Evolutionary conservation across 2,797 vertebrate species (phyloP).

Genomic region (Podarcis lilfordi): DNA sequence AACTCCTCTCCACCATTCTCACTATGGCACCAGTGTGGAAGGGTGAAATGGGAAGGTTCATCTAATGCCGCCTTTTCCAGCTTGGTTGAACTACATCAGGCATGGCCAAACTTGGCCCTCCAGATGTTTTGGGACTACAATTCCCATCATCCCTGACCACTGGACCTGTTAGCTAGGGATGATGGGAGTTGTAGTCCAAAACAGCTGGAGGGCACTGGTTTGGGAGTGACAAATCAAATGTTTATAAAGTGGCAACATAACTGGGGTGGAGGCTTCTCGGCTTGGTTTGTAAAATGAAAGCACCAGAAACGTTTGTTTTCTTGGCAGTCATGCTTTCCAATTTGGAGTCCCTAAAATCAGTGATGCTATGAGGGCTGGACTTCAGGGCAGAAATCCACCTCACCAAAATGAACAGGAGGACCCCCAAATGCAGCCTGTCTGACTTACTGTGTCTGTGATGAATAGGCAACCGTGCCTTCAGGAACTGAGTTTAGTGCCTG

Average conservation of each 20-base stretch:
- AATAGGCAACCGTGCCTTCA: not conserved
- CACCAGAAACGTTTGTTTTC: not conserved
- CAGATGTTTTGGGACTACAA: not conserved
- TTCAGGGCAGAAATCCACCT: not conserved
- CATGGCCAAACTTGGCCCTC: too few species aligned
- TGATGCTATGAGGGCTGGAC: too few species aligned
- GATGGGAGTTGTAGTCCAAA: not conserved
- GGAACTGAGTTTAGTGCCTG: too few species aligned
- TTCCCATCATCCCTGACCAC: not conserved
- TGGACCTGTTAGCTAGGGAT: not conserved
- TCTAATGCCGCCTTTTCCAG: not conserved
- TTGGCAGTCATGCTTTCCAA: not conserved
- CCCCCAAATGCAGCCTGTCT: not conserved
- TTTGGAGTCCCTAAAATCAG: not conserved
- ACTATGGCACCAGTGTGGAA: too few species aligned
- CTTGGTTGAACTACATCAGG: not conserved
- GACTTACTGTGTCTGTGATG: not conserved
- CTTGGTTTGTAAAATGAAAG: not conserved
- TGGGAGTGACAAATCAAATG: not conserved
- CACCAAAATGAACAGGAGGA: not conserved
- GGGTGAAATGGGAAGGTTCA: not conserved
- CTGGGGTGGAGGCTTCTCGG: not conserved
- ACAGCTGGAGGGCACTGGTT: not conserved
- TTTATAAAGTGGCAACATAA: not conserved
- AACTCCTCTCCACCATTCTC: too few species aligned